phyloP scores from a whole-genome alignment of 2,888 invertebrate genomes.

The Chymomyza procnemis region DNA sequence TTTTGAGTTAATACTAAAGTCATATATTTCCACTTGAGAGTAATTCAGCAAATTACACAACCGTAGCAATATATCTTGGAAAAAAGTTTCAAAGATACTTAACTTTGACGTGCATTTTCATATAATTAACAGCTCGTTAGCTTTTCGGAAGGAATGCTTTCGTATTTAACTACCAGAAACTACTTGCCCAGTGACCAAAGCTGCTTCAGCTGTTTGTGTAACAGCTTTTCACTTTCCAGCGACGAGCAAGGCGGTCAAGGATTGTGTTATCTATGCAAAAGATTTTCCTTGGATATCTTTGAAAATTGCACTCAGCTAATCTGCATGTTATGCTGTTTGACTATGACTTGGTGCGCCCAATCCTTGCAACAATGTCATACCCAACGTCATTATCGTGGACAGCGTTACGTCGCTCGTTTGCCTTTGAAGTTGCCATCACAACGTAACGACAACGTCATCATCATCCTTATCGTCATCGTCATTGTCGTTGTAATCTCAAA shows the following conservation, averaged over 20 bases:
- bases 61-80: background rate
- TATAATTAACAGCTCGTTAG: constrained; percentile 68
- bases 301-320: background rate
- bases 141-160: constrained; percentile 59
- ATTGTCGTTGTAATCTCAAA: constrained; percentile 23
- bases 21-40: too few species aligned
- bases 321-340: background rate
- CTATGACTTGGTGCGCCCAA: background rate
- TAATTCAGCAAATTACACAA: too few species aligned
- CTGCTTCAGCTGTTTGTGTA: constrained; percentile 17
- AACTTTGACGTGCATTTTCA: constrained; percentile 36
- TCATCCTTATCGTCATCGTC: background rate
- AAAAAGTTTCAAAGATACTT: background rate
- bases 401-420: constrained; percentile 50
- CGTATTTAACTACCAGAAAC: constrained; percentile 37
- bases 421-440: constrained; percentile 41
- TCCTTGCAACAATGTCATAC: background rate
- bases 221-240: constrained; percentile 61
- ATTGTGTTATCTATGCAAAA: constrained; percentile 12
- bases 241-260: constrained; percentile 50
- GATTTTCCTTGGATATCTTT: background rate
- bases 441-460: background rate
- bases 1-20: too few species aligned
- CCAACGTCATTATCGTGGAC: constrained; percentile 31
- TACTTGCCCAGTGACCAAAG: constrained; percentile 20